Base-by-base conservation (phyloP, 2,113 vertebrate species). In the Callaeas wilsoni region DNA sequence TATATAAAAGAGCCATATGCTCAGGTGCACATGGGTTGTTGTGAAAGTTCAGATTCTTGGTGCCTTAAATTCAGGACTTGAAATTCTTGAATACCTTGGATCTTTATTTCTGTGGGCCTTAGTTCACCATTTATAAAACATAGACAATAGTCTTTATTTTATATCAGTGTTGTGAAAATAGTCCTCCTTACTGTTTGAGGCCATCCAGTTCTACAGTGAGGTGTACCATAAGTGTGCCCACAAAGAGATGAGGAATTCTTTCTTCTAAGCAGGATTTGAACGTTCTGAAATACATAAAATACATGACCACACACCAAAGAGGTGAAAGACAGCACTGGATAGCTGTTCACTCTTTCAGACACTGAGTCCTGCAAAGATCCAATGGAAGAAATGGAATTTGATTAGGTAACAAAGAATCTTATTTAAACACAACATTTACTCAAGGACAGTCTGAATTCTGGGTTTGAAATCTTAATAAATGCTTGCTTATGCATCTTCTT, bases 261-360 rank as follows among this genome's bases (percentile, higher is more conserved):
- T 49, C 67, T 65, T 90, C 90, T 50, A 68, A 94, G 52, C 27
- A 67, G 68, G 27, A 57, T 78, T 52, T 84, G 15, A 46, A 44
- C 32, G 16, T 62, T 44, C 16, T 50, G 50, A 73, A 55, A 42
- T 53, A 35, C 37, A 12, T 44, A 84, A 89, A 94, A 68, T n/a
- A 73, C 3, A 4, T 0, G 1, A 30, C n/a, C 26, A 70, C 46
- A 69, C 37, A 83, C 18, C 0, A 0, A 50, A 92, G 5, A 86
- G 26, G 14, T 80, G 19, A 80, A 87, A 89, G 59, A 92, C 46
- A 89, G 5, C 35, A 46, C 1, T 30, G 46, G 5, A 20, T 37
- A 53, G 29, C 12, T 50, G 15, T 49, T 73, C 13, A 0, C 53
- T 69, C 9, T 42, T 83, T 85, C 42, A 64, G 23, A n/a, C 46